These are phyloP conservation scores for Lasioglossum calceatum DNA, from an alignment of 2,888 invertebrate species.

Conservation along the genomic window DNA sequence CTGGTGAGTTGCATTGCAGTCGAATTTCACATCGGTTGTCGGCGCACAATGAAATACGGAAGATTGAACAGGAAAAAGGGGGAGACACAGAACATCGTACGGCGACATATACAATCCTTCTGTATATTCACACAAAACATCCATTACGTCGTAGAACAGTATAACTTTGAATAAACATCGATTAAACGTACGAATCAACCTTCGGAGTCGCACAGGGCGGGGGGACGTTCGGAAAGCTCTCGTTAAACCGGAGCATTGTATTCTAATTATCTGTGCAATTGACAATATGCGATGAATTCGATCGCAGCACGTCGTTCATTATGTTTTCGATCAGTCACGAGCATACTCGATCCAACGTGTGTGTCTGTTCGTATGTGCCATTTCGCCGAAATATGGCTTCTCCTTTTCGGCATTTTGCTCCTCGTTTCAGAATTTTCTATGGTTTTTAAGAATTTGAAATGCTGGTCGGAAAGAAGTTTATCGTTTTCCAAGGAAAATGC, in stretches of 20 bases:
- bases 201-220: not conserved
- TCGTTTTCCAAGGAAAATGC: not conserved
- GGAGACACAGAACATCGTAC: slow-evolving; percentile 25
- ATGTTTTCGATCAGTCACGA: not conserved
- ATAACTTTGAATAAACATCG: slow-evolving; percentile 26
- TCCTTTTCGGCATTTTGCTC: not conserved
- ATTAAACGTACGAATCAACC: slow-evolving; percentile 21
- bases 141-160: slow-evolving; percentile 21
- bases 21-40: slow-evolving; percentile 28
- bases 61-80: slow-evolving; percentile 12
- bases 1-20: not conserved
- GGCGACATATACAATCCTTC: slow-evolving; percentile 13
- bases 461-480: not conserved
- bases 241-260: not conserved
- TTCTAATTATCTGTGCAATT: slow-evolving; percentile 32
- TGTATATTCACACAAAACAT: slow-evolving; percentile 35
- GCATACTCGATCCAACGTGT: not conserved
- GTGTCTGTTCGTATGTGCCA: not conserved
- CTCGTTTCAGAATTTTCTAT: not conserved
- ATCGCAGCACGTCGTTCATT: not conserved
- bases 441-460: not conserved
- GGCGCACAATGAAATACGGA: slow-evolving; percentile 12
- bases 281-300: slow-evolving; percentile 29
- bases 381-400: not conserved
- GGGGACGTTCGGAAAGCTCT: not conserved